Conservation (phyloP, 2,797 vertebrate species). For the Chaenodraco wilsoni region DNA sequence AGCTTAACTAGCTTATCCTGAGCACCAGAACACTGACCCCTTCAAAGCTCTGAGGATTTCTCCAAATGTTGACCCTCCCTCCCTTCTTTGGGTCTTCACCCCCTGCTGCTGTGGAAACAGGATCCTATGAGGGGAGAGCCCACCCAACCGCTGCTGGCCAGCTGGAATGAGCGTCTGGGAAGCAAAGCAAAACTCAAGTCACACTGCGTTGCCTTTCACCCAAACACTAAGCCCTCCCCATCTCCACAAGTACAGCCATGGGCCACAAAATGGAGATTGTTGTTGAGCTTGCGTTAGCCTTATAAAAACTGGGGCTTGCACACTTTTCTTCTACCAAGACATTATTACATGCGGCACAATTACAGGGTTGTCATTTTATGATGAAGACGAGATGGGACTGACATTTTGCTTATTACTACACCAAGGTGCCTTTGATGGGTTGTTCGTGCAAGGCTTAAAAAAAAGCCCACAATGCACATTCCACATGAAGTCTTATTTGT, state of each 20-base stretch:
- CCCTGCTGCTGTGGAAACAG: slow-evolving; percentile 76
- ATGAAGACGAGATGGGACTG: slow-evolving; percentile 61
- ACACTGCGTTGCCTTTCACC: slow-evolving; percentile 53
- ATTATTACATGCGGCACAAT: slow-evolving; percentile 67
- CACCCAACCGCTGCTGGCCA: slow-evolving; percentile 79
- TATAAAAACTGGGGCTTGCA: slow-evolving; percentile 43
- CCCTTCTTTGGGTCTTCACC: slow-evolving; percentile 55
- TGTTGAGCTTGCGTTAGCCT: slow-evolving; percentile 60
- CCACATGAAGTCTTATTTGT: slow-evolving; percentile 39
- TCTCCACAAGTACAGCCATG: slow-evolving; percentile 30
- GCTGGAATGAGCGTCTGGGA: slow-evolving; percentile 72
- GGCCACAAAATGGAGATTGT: slow-evolving; percentile 54
- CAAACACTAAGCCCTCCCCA: slow-evolving; percentile 50
- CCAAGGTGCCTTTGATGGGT: slow-evolving; percentile 69
- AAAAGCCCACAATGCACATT: slow-evolving; percentile 38
- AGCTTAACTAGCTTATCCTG: slow-evolving; percentile 54
- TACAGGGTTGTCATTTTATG: slow-evolving; percentile 64
- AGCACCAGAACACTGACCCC: slow-evolving; percentile 45
- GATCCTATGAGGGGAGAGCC: slow-evolving; percentile 77
- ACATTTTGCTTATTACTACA: slow-evolving; percentile 64
- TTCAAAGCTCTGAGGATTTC: slow-evolving; percentile 54
- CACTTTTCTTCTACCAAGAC: slow-evolving; percentile 36
- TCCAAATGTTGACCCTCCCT: slow-evolving; percentile 60
- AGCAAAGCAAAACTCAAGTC: slow-evolving; percentile 63
- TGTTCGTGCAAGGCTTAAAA: slow-evolving; percentile 19